phyloP scores from a whole-genome alignment of 2,113 vertebrate species.

The Athene cunicularia region DNA sequence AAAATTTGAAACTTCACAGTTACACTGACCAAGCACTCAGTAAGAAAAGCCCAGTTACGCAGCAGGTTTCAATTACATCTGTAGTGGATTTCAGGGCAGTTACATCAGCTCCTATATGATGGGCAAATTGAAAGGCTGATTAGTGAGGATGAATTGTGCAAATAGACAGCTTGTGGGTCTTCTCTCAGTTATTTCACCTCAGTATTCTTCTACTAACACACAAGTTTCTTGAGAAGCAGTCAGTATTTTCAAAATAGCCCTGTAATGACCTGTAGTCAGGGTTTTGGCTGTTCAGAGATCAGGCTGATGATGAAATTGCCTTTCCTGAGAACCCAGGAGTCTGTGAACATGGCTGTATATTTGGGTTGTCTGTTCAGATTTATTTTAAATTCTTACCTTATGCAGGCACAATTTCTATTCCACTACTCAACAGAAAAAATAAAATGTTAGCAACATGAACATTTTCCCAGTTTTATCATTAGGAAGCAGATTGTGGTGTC shows the following conservation, averaged over 20 bases:
- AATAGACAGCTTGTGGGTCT: neutral
- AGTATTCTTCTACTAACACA: neutral
- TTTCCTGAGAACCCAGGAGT: neutral
- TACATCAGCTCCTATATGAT: neutral
- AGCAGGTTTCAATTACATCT: conserved; percentile 4
- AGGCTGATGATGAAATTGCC: neutral
- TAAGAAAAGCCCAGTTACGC: conserved; percentile 5
- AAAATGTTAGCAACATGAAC: neutral
- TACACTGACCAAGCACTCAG: neutral
- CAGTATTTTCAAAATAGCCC: neutral
- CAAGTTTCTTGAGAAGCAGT: neutral
- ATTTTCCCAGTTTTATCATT: neutral
- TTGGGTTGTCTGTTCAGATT: neutral
- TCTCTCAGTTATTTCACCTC: neutral
- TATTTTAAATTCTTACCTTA: neutral
- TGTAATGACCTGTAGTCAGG: neutral
- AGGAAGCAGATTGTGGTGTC: neutral
- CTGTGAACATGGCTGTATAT: neutral
- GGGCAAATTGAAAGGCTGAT: neutral
- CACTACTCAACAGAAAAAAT: neutral
- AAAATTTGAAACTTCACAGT: conserved; percentile 3
- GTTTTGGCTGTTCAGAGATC: neutral
- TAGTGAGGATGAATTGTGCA: neutral
- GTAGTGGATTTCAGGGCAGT: neutral
- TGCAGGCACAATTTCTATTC: neutral